A percentile compares a stretch with the other conserved stretches of the same genome.
Evolutionary conservation across 2,888 invertebrate genomes (phyloP).

Genomic region (Spodoptera exigua): DNA sequence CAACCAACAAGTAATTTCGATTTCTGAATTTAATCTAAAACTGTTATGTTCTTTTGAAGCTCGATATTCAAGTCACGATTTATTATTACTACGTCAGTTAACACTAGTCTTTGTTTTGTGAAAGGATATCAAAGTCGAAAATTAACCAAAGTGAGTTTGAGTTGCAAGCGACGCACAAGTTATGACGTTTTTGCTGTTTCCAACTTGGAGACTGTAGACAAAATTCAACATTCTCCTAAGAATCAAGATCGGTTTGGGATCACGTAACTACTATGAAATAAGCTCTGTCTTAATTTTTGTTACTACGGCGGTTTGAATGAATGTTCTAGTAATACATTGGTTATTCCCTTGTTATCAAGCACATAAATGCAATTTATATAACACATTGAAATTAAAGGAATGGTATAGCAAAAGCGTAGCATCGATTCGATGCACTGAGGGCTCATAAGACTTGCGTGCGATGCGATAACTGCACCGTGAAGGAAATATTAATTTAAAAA

Average conservation of each 20-base stretch:
- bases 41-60: neutral
- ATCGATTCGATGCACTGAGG: slow-evolving; percentile 33
- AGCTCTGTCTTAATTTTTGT: too few relatives aligned
- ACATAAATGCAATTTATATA: slow-evolving; percentile 14
- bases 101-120: neutral
- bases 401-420: slow-evolving; percentile 17
- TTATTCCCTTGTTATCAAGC: slow-evolving; percentile 1
- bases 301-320: neutral
- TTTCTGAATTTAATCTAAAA: neutral
- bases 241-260: too few relatives aligned
- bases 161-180: too few relatives aligned
- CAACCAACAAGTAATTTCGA: neutral
- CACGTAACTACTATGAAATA: too few relatives aligned
- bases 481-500: slow-evolving; percentile 28
- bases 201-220: too few relatives aligned
- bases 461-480: slow-evolving; percentile 33
- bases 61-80: neutral
- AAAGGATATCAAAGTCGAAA: neutral
- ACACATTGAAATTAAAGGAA: slow-evolving; percentile 39
- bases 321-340: neutral
- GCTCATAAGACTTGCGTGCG: slow-evolving; percentile 24
- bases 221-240: too few relatives aligned
- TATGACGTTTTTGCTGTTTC: too few relatives aligned
- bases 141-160: neutral
- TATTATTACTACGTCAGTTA: neutral